phyloP scores from a whole-genome alignment of 2,888 invertebrate genomes.

The Emmelina monodactyla region DNA sequence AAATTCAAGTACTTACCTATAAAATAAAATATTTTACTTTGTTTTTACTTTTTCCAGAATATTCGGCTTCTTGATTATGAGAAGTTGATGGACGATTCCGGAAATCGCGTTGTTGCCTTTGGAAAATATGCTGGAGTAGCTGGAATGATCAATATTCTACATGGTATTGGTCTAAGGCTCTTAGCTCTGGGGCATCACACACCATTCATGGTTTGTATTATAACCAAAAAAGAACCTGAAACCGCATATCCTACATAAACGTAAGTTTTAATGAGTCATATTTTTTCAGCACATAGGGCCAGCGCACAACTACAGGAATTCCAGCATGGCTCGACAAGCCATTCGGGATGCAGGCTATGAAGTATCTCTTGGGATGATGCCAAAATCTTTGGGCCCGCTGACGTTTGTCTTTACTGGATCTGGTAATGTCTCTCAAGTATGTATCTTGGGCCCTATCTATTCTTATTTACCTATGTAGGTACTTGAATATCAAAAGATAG shows the following conservation, averaged over 20 bases:
- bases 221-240: not conserved
- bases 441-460: not conserved
- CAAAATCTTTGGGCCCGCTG: conserved; percentile 95
- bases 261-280: not conserved
- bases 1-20: too few species aligned
- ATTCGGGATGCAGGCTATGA: conserved; percentile 99
- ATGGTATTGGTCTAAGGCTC: conserved; percentile 92
- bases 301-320: conserved; percentile 97
- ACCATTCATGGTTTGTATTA: conserved; percentile 86
- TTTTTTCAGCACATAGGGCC: conserved; percentile 87
- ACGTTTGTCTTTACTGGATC: conserved; percentile 98
- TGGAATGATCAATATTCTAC: conserved; percentile 98
- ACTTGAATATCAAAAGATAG: not conserved
- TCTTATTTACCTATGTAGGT: not conserved
- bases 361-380: conserved; percentile 95
- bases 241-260: not conserved
- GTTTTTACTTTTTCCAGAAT: conserved; percentile 67
- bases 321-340: conserved; percentile 96
- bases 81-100: conserved; percentile 88
- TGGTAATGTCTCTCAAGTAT: conserved; percentile 92
- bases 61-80: conserved; percentile 98
- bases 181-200: conserved; percentile 98
- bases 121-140: conserved; percentile 99
- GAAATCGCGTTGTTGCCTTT: conserved; percentile 95
- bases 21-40: too few species aligned